phyloP scores from a whole-genome alignment of 2,113 vertebrate species.

The Mystacornis crossleyi region DNA sequence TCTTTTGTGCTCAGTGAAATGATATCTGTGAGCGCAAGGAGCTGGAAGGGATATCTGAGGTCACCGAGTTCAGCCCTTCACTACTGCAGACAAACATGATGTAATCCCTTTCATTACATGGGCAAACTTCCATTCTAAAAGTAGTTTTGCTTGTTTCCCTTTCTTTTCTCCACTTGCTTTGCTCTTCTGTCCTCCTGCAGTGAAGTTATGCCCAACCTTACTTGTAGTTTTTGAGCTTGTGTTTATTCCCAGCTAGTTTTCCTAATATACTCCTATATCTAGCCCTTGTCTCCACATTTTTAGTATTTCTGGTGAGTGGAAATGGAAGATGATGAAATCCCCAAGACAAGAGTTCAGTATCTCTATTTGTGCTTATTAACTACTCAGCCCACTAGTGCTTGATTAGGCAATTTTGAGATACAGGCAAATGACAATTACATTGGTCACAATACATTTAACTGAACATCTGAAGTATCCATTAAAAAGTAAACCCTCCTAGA shows the following conservation, averaged over 20 bases:
- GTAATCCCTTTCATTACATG: slow-evolving; percentile 11
- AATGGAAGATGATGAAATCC: not conserved
- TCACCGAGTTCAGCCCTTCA: not conserved
- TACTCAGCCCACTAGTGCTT: not conserved
- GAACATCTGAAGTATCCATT: slow-evolving; percentile 44
- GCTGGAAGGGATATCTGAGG: slow-evolving; percentile 42
- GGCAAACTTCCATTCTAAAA: slow-evolving; percentile 33
- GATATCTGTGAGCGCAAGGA: not conserved
- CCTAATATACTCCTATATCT: not conserved
- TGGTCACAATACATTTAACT: slow-evolving; percentile 41
- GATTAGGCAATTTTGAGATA: slow-evolving; percentile 22
- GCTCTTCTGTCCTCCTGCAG: not conserved
- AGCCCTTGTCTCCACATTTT: not conserved
- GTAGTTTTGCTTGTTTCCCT: slow-evolving; percentile 9
- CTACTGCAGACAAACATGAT: slow-evolving; percentile 31
- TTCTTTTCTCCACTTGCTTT: not conserved
- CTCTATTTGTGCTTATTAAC: not conserved
- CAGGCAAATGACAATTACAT: not conserved
- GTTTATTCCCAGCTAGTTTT: not conserved
- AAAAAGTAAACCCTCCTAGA: slow-evolving; percentile 9
- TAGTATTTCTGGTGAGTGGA: not conserved
- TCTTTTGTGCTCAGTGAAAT: slow-evolving; percentile 39
- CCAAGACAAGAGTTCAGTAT: not conserved
- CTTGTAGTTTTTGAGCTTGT: not conserved
- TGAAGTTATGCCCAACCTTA: not conserved